Conservation (phyloP, 1,140 invertebrate genomes). For the Apis mellifera region Amel_HAv3.1 CM009931.2:25905501-25906000, state of each 20-base stretch:
- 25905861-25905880: background rate
- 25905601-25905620: constrained; percentile 74
- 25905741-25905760: constrained; percentile 84
- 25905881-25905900: constrained; percentile 71
- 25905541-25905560: background rate
- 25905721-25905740: constrained; percentile 83
- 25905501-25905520: constrained; percentile 65
- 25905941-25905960: constrained; percentile 29
- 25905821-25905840: background rate
- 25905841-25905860: background rate
- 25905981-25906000: constrained; percentile 70
- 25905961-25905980: background rate
- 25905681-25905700: constrained; percentile 87
- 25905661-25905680: constrained; percentile 85
- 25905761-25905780: constrained; percentile 24
- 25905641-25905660: constrained; percentile 86
- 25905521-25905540: background rate
- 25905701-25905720: constrained; percentile 85
- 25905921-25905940: constrained; percentile 52
- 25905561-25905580: background rate
- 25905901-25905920: constrained; percentile 80
- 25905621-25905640: constrained; percentile 83
- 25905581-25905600: constrained; percentile 63
- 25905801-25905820: background rate
- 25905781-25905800: background rate